Percentiles rank a stretch among this genome's conserved stretches.
These are phyloP conservation scores for Achlya flavicornis DNA, from an alignment of 2,888 invertebrate species.

Conservation along the genomic window DNA sequence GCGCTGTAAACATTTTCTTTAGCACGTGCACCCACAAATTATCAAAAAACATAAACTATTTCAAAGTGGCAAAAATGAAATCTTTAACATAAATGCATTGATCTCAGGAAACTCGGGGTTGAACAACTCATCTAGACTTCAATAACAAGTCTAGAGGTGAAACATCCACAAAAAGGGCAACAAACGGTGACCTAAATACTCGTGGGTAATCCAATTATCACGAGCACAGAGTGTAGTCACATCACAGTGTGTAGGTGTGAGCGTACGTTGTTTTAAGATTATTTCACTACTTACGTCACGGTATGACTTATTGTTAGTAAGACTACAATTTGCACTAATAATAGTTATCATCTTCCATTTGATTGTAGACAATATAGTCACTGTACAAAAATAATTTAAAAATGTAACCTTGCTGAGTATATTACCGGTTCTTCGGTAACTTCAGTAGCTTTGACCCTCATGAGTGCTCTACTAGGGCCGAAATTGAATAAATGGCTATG, in stretches of 20 bases:
- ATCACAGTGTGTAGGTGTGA: constrained; percentile 31
- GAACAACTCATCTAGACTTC: constrained; percentile 40
- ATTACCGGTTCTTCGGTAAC: too few species aligned
- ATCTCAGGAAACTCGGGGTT: constrained; percentile 44
- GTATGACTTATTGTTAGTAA: background rate
- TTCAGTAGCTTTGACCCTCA: too few species aligned
- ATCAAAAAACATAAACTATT: too few species aligned
- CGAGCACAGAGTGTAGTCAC: constrained; percentile 44
- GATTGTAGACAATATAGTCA: too few species aligned
- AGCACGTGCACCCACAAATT: too few species aligned
- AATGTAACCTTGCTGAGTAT: too few species aligned
- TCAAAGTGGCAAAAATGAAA: background rate
- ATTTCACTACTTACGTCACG: background rate
- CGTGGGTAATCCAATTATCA: constrained; percentile 67
- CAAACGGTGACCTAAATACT: constrained; percentile 68
- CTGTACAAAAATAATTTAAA: too few species aligned
- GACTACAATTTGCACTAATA: background rate
- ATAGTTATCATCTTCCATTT: too few species aligned
- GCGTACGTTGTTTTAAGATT: background rate
- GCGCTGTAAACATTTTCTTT: too few species aligned
- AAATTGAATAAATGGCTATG: too few species aligned
- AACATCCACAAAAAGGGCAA: constrained; percentile 61
- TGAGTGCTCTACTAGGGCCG: too few species aligned
- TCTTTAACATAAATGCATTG: constrained; percentile 12
- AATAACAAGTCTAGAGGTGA: constrained; percentile 60